Conservation (phyloP, 1,140 invertebrate genomes). For the Apis dorsata region DNA sequence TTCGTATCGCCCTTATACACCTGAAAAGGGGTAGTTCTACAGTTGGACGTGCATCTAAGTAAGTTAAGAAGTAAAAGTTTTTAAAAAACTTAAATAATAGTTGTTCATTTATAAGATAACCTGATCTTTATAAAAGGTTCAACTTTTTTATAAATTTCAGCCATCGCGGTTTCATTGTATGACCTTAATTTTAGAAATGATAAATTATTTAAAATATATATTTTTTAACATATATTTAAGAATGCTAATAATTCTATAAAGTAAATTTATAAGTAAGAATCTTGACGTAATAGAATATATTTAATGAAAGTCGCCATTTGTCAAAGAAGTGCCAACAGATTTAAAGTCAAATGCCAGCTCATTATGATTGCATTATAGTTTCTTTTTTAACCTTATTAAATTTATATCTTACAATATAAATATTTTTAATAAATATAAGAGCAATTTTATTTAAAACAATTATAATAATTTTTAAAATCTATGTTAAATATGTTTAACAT, state of each 20-base stretch:
- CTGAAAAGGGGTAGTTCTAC: constrained; percentile 73
- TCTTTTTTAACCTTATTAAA: background rate
- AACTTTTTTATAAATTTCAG: constrained; percentile 61
- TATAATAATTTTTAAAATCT: background rate
- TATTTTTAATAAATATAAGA: background rate
- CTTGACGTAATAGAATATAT: constrained; percentile 16
- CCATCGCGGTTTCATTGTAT: constrained; percentile 70
- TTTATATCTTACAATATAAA: background rate
- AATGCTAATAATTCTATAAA: background rate
- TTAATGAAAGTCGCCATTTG: constrained; percentile 48
- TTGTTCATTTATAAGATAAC: background rate
- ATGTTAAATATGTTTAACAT: background rate
- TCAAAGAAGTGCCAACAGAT: constrained; percentile 18
- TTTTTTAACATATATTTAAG: background rate
- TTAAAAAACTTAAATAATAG: background rate
- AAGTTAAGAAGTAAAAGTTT: constrained; percentile 56
- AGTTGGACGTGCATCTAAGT: constrained; percentile 74
- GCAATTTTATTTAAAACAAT: background rate
- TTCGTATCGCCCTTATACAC: constrained; percentile 61
- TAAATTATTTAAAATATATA: constrained; percentile 6
- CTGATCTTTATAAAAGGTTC: background rate
- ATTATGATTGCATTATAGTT: constrained; percentile 18
- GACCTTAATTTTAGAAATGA: constrained; percentile 72
- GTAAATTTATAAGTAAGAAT: background rate
- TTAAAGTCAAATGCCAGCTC: constrained; percentile 23